Base-by-base conservation (phyloP, 2,888 invertebrate species). In the Aspidapion aeneum region DNA sequence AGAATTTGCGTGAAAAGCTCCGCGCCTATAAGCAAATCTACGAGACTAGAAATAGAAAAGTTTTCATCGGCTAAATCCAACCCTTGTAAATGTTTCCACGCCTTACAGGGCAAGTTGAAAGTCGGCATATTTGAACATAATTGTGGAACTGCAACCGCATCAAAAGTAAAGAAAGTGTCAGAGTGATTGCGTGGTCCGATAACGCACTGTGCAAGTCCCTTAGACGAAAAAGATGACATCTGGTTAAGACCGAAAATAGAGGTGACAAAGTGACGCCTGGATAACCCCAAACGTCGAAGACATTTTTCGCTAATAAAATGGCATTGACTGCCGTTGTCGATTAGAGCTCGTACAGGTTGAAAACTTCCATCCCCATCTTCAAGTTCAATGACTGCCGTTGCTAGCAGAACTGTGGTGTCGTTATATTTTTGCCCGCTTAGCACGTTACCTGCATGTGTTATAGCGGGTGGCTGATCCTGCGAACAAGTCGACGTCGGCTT, bases 251-350 rank as follows among this genome's bases (percentile, higher is more conserved):
- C 22, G 9, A 20, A 22, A 54, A 51, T 54, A n/a, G 52, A 9
- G 19, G 21, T 60, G 20, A 49, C 49, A 20, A 54, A 51, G 5
- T 50, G 12, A 51, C 60, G 52, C 12, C 60, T 7, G 9, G 20
- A 17, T 19, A 60, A 19, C 16, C 21, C 21, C 7, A 60, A 21
- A 21, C 21, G 60, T n/a, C 60, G 51, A n/a, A 60, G 1, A 22
- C 54, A 60, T 21, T 54, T 51, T 51, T 60, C 54, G n/a, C 52
- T 54, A 2, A 60, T 51, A 21, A 60, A 60, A 52, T 54, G 49
- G 1, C 50, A 20, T 17, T 54, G 52, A n/a, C 21, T 21, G 9
- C 52, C 60, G n/a, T 20, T 48, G 20, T 60, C 60, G 7, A 60
- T 20, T 12, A 54, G 20, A 12, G 50, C 21, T 9, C 60, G 60